Conservation (phyloP, 1,140 invertebrate genomes). For the Thaumetopoea pityocampa region DNA sequence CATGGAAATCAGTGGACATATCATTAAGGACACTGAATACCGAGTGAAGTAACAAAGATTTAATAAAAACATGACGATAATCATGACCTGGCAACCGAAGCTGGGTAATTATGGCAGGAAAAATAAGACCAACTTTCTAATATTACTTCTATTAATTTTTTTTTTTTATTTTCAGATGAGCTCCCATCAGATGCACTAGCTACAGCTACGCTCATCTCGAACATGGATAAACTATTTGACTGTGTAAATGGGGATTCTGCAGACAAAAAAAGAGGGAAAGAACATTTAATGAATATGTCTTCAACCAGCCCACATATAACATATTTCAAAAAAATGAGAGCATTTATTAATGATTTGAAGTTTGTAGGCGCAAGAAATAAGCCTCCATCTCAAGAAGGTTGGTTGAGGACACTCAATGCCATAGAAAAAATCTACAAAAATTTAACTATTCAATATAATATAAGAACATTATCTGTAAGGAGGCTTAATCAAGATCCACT, state of each 20-base stretch:
- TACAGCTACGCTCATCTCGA: neutral
- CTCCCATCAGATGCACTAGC: neutral
- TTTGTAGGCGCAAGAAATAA: conserved; percentile 8
- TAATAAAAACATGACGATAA: too few relatives aligned
- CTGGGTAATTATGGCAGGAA: too few relatives aligned
- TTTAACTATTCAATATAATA: conserved; percentile 6
- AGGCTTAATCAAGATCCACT: conserved; percentile 10
- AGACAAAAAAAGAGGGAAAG: conserved; percentile 2
- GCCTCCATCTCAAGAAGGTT: conserved; percentile 8
- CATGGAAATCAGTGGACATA: too few relatives aligned
- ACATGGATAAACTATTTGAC: neutral
- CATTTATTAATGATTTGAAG: conserved; percentile 1
- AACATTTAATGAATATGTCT: neutral
- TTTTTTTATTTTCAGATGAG: conserved; percentile 3
- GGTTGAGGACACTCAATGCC: neutral
- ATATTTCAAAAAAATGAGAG: conserved; percentile 15
- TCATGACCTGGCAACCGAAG: too few relatives aligned
- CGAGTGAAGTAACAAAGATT: too few relatives aligned
- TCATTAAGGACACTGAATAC: too few relatives aligned
- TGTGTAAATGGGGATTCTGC: neutral
- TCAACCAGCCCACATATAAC: conserved; percentile 6
- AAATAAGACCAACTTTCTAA: too few relatives aligned
- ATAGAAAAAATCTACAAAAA: conserved; percentile 2
- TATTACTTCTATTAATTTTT: too few relatives aligned
- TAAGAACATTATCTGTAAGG: neutral